Evolutionary conservation across 2,113 vertebrate species (phyloP).

Genomic region (Rhinichthys klamathensis): DNA sequence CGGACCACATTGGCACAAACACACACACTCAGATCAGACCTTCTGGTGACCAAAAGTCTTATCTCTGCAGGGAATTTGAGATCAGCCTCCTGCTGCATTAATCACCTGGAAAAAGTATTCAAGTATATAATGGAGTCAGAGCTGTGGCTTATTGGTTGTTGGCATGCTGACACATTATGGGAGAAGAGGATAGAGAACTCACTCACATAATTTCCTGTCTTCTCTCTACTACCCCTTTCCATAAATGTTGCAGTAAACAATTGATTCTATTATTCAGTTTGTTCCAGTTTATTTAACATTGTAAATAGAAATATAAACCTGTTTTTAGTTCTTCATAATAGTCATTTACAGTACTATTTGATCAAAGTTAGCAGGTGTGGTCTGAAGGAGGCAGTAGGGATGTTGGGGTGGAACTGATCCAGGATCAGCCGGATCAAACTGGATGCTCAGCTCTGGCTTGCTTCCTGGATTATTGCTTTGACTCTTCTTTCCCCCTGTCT

Average conservation of each 20-base stretch:
- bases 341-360: too few species aligned
- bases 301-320: not conserved
- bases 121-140: not conserved
- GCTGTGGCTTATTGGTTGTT: not conserved
- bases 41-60: not conserved
- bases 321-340: not conserved
- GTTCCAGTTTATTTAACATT: not conserved
- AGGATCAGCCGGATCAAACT: not conserved
- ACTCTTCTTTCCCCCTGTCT: not conserved
- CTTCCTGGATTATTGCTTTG: slow-evolving; percentile 2
- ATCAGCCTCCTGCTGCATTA: not conserved
- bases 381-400: not conserved
- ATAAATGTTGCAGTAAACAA: not conserved
- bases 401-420: not conserved
- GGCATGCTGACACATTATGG: not conserved
- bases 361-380: not conserved
- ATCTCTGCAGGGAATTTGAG: not conserved
- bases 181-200: not conserved
- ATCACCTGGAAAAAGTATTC: not conserved
- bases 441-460: not conserved
- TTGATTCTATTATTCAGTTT: not conserved
- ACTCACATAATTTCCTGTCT: not conserved
- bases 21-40: not conserved
- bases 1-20: not conserved
- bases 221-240: not conserved